Percentiles rank a stretch among this genome's conserved stretches.
These are phyloP conservation scores for Nasonia oneida DNA, from an alignment of 2,888 invertebrate species.

Conservation along the genomic window DNA sequence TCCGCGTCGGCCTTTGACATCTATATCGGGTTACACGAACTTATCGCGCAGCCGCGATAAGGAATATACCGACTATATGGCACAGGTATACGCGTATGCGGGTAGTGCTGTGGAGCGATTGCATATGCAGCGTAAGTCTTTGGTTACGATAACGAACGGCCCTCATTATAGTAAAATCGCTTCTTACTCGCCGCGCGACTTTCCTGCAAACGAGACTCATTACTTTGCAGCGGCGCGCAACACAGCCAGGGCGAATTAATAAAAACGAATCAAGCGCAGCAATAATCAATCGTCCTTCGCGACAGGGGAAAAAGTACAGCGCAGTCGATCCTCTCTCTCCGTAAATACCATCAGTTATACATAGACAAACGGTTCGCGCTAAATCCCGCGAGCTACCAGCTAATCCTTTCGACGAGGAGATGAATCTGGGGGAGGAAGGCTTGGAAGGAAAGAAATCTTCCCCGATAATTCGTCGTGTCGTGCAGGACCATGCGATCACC, in stretches of 20 bases:
- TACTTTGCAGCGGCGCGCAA: not conserved
- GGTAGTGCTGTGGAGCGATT: not conserved
- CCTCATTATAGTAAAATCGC: not conserved
- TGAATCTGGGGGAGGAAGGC: not conserved
- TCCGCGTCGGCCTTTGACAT: no score
- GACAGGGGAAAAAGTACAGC: not conserved
- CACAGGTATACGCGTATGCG: not conserved
- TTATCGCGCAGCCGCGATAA: not conserved
- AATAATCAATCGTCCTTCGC: slow-evolving; percentile 1
- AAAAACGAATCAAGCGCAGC: not conserved
- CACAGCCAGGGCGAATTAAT: not conserved
- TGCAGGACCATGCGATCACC: not conserved
- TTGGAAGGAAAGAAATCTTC: not conserved
- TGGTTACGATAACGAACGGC: not conserved
- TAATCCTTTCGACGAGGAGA: slow-evolving; percentile 1
- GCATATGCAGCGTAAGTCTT: not conserved
- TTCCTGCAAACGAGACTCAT: not conserved
- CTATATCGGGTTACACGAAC: not conserved
- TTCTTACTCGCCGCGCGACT: not conserved
- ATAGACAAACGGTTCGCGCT: not conserved
- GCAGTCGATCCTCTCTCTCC: not conserved
- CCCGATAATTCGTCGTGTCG: slow-evolving; percentile 14
- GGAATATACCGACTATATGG: not conserved
- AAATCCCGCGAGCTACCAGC: not conserved
- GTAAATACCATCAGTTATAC: not conserved